Evolutionary conservation across 1,140 invertebrate genomes (phyloP).

Genomic region (Pristionchus pacificus): DNA sequence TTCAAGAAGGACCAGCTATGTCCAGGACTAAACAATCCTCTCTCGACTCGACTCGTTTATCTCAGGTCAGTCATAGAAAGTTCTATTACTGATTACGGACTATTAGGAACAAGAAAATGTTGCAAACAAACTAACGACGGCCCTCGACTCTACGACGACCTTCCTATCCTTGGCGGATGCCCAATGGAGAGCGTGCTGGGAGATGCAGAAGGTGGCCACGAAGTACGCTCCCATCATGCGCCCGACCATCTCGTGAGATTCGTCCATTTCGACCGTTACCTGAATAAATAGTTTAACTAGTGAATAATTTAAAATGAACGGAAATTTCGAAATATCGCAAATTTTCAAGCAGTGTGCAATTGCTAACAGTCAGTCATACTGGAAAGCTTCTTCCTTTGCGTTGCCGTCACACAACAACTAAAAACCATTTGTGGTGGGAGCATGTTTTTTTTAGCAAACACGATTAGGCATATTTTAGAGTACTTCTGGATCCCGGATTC

Average conservation of each 20-base stretch:
- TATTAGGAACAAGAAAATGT: no score
- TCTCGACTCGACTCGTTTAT: not conserved
- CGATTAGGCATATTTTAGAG: not conserved
- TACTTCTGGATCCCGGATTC: not conserved
- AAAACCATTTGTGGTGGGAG: no score
- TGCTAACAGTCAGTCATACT: no score
- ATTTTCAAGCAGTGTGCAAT: no score
- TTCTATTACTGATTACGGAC: not conserved
- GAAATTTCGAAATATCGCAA: no score
- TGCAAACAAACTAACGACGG: slow-evolving; percentile 44
- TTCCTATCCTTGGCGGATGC: slow-evolving; percentile 35
- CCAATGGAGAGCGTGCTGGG: slow-evolving; percentile 52
- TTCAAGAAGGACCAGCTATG: not conserved
- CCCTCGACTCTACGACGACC: slow-evolving; percentile 51
- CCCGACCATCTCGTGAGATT: slow-evolving; percentile 48
- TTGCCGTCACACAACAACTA: no score
- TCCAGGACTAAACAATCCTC: not conserved
- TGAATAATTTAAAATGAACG: no score
- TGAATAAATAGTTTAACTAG: slow-evolving; percentile 14
- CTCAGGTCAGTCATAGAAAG: not conserved
- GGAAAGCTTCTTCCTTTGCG: no score
- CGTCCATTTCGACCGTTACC: slow-evolving; percentile 50
- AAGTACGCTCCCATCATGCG: slow-evolving; percentile 53
- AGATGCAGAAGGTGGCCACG: slow-evolving; percentile 42
- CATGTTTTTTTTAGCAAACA: not conserved